phyloP scores from a whole-genome alignment of 2,797 vertebrate genomes.

The Dendrocincla tyrannina region DNA sequence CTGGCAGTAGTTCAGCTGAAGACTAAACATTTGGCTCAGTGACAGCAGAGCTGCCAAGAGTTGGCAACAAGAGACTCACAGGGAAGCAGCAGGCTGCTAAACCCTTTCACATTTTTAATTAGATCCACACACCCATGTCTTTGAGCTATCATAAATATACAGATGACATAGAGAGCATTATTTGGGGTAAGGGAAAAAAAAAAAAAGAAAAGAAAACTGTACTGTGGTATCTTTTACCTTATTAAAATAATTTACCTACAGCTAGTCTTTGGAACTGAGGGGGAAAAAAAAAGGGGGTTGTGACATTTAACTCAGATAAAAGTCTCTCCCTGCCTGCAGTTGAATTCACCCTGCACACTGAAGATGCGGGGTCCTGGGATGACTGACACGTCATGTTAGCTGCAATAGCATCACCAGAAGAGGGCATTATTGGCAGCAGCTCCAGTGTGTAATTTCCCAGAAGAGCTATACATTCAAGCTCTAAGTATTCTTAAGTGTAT shows the following conservation, averaged over 20 bases:
- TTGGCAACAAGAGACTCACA: slow-evolving; percentile 90
- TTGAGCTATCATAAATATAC: slow-evolving; percentile 98
- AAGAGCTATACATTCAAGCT: slow-evolving; percentile 48
- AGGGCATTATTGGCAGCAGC: slow-evolving; percentile 74
- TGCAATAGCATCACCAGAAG: slow-evolving; percentile 73
- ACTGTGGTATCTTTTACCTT: slow-evolving; percentile 67
- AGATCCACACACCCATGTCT: slow-evolving; percentile 99
- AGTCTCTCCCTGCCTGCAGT: neutral
- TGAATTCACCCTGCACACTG: neutral
- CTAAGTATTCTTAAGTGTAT: slow-evolving; percentile 59
- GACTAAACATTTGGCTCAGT: slow-evolving; percentile 97
- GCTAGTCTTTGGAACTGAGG: slow-evolving; percentile 39
- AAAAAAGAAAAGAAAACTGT: slow-evolving; percentile 41
- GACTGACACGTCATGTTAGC: slow-evolving; percentile 20
- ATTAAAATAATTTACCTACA: slow-evolving; percentile 75
- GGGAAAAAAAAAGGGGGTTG: neutral
- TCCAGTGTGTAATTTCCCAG: slow-evolving; percentile 44
- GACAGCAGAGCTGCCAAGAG: slow-evolving; percentile 96
- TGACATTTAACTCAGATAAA: slow-evolving; percentile 21
- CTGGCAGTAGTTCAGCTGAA: slow-evolving; percentile 93
- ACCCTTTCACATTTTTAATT: slow-evolving; percentile 99
- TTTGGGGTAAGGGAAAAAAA: slow-evolving; percentile 74
- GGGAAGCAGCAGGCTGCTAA: slow-evolving; percentile 94
- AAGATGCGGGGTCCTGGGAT: slow-evolving; percentile 28
- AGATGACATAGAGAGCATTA: slow-evolving; percentile 90